Evolutionary conservation across 1,140 invertebrate genomes (phyloP).

Genomic region (Euura saliciscinereae): DNA sequence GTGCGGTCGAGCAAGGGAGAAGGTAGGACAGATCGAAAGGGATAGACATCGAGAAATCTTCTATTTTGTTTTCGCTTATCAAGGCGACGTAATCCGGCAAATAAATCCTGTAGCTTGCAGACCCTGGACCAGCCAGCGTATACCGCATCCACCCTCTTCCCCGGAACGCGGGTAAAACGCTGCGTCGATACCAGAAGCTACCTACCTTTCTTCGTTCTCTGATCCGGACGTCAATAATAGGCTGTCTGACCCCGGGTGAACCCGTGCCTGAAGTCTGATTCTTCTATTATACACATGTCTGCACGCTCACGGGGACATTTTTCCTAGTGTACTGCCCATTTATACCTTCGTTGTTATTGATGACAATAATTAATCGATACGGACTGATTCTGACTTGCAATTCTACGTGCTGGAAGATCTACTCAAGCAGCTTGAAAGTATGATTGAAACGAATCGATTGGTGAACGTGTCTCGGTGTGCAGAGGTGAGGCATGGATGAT

Average conservation of each 20-base stretch:
- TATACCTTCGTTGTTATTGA: neutral
- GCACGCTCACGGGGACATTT: neutral
- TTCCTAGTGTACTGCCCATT: neutral
- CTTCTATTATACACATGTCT: constrained; percentile 6
- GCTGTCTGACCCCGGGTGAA: constrained; percentile 17
- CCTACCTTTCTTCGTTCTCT: constrained; percentile 10
- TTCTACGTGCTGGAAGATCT: neutral
- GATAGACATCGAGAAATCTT: constrained; percentile 27
- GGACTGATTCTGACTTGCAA: neutral
- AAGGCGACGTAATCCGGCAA: constrained; percentile 41
- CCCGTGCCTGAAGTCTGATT: neutral
- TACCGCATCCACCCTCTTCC: constrained; percentile 11
- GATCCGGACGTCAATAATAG: constrained; percentile 20
- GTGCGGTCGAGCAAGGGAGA: constrained; percentile 26
- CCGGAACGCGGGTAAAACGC: constrained; percentile 17
- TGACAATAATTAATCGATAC: neutral
- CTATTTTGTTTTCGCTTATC: constrained; percentile 47
- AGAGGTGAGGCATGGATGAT: no score
- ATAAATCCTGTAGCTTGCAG: constrained; percentile 45
- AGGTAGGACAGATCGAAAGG: constrained; percentile 44
- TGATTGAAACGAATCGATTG: neutral
- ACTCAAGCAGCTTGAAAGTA: neutral
- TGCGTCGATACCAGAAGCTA: constrained; percentile 36
- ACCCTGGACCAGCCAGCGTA: constrained; percentile 20
- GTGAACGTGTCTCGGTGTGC: neutral